Evolutionary conservation across 1,140 invertebrate genomes (phyloP), one percentile per base, ranked within the genome.

Genomic region (Listronotus oregonensis): DNA sequence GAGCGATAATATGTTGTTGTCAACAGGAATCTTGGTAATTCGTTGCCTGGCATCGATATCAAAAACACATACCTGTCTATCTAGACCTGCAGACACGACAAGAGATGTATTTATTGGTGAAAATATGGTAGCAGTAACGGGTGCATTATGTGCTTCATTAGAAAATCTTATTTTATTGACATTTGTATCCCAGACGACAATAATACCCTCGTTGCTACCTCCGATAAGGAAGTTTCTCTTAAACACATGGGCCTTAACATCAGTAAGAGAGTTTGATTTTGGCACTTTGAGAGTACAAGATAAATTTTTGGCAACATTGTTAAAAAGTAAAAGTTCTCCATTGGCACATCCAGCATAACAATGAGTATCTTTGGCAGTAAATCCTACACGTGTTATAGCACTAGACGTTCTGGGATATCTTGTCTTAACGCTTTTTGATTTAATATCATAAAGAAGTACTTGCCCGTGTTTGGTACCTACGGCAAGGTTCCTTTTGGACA

Each of bases 111-210:
- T 74, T 21, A 74, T 37, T 10, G 77, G 71, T 8, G 74, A 77
- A 54, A 77, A 78, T 27, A 68, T 69, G 2, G 72, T 34, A 40
- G 70, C 68, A 12, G 70, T 72, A 10, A 78, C 72, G 9, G 71
- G 68, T 6, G 74, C 73, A 18, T 69, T 64, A 46, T 79, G 78
- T 0, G 73, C 63, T 27, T 73, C 66, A 44, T 64, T 71, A 34
- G 51, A 51, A 42, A 71, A 74, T 40, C 70, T 74, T 1, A 61
- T 43, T 64, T 73, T 73, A 40, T 70, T 72, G 5, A 68, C 64
- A 31, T 79, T 75, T 11, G 71, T 74, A 65, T 79, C 78, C 76
- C 76, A 79, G 40, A 75, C 69, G 12, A 60, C 72, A 8, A 78
- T 73, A 9, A 75, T 64, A 5, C 78, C 77, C 67, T 78, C 76